Evolutionary conservation across 1,140 invertebrate species (phyloP).

Genomic region (Limonius californicus): DNA sequence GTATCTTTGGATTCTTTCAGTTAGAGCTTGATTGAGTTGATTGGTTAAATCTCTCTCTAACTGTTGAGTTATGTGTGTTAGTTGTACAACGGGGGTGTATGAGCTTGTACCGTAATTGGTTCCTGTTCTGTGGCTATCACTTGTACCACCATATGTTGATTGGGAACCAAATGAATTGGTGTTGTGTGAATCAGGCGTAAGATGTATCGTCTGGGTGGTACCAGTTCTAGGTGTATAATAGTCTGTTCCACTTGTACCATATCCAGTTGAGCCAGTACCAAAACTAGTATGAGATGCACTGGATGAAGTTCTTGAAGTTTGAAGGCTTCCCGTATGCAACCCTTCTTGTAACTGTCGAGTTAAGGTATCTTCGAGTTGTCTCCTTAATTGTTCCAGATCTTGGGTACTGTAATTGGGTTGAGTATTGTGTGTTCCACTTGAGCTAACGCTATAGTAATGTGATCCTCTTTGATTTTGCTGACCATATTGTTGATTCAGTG

Average conservation of each 20-base stretch:
- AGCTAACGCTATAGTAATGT: slow-evolving; percentile 33
- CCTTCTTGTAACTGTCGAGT: background rate
- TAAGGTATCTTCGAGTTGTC: background rate
- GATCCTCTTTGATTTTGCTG: slow-evolving; percentile 36
- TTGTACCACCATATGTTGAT: background rate
- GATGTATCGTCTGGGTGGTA: background rate
- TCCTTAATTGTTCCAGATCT: background rate
- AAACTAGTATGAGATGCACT: background rate
- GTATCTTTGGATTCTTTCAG: background rate
- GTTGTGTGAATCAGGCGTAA: background rate
- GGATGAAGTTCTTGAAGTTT: background rate
- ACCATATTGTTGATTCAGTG: slow-evolving; percentile 31
- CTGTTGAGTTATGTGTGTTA: background rate
- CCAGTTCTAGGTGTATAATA: background rate
- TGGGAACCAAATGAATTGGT: background rate
- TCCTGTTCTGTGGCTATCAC: too few relatives aligned
- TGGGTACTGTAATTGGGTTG: slow-evolving; percentile 29
- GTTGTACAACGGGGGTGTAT: too few relatives aligned
- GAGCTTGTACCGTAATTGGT: too few relatives aligned
- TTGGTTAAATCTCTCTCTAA: background rate
- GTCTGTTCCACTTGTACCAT: background rate
- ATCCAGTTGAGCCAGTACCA: too few relatives aligned
- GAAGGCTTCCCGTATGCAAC: background rate
- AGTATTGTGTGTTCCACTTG: slow-evolving; percentile 29
- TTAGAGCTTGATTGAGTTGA: background rate